Percentiles rank a stretch among this genome's conserved stretches.
phyloP scores from a whole-genome alignment of 2,113 vertebrate species.

The Xiphophorus couchianus region DNA sequence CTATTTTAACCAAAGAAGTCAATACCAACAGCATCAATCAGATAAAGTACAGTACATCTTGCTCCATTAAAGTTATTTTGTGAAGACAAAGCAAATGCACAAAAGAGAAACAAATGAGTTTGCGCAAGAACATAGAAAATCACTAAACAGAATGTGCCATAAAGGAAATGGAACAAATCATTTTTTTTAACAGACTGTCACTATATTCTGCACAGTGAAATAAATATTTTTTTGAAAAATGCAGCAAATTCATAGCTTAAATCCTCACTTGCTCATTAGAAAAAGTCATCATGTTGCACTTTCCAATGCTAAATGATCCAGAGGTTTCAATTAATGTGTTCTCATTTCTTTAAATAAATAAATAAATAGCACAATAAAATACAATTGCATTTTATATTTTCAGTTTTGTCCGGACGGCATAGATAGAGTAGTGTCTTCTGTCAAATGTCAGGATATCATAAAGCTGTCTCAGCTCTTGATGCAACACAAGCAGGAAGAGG shows the following conservation, averaged over 20 bases:
- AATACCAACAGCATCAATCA: background rate
- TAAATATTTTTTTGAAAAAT: background rate
- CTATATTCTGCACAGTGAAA: background rate
- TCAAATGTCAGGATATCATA: no score
- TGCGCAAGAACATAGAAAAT: background rate
- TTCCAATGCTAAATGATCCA: no score
- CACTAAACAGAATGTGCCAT: background rate
- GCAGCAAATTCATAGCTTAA: background rate
- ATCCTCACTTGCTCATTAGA: no score
- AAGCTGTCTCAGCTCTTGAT: no score
- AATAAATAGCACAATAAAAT: no score
- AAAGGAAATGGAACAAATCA: background rate
- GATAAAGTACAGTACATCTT: background rate
- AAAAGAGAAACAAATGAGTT: background rate
- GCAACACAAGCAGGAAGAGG: no score
- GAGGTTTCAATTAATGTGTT: no score
- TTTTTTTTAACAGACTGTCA: background rate
- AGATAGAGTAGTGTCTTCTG: no score
- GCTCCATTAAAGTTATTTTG: background rate
- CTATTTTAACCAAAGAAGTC: background rate
- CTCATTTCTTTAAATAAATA: no score
- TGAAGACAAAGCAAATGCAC: background rate
- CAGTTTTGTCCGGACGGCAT: no score
- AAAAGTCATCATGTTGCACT: no score
- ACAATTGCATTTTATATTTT: no score